A percentile compares a stretch with the other conserved stretches of the same genome.
Conservation (phyloP, 2,888 invertebrate species). For the Balanococcus diminutus region DNA sequence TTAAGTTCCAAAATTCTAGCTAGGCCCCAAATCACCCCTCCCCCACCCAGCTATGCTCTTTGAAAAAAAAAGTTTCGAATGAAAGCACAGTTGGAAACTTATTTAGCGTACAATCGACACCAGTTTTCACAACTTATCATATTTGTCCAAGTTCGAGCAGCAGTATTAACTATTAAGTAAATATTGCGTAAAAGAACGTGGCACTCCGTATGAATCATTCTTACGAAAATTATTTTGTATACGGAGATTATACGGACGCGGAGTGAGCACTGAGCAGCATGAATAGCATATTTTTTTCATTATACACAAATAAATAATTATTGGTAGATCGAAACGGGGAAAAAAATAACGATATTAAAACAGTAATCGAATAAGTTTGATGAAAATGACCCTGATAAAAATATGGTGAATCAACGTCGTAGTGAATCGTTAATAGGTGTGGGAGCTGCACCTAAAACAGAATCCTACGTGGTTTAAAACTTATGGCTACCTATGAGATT, state of each 20-base stretch:
- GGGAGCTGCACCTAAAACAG: constrained; percentile 16
- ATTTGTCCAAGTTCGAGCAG: background rate
- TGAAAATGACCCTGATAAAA: constrained; percentile 27
- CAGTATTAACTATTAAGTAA: background rate
- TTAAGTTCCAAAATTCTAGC: too few species aligned
- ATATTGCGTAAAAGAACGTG: background rate
- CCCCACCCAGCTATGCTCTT: too few species aligned
- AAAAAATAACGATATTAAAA: background rate
- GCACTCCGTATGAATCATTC: background rate
- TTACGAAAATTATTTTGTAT: background rate
- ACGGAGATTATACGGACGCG: background rate
- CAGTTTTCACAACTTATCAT: background rate
- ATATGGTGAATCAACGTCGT: background rate
- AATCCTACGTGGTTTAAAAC: background rate
- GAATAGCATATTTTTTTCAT: background rate
- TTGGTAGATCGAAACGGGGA: background rate
- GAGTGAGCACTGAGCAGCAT: too few species aligned
- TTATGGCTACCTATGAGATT: background rate
- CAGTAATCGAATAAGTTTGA: constrained; percentile 17
- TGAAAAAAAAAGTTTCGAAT: background rate
- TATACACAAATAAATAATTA: background rate
- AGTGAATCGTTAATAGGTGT: constrained; percentile 13
- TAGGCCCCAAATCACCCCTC: too few species aligned
- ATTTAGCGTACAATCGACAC: background rate
- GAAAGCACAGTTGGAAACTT: background rate